Conservation (phyloP, 2,113 vertebrate genomes). For the Melanerpes formicivorus region DNA sequence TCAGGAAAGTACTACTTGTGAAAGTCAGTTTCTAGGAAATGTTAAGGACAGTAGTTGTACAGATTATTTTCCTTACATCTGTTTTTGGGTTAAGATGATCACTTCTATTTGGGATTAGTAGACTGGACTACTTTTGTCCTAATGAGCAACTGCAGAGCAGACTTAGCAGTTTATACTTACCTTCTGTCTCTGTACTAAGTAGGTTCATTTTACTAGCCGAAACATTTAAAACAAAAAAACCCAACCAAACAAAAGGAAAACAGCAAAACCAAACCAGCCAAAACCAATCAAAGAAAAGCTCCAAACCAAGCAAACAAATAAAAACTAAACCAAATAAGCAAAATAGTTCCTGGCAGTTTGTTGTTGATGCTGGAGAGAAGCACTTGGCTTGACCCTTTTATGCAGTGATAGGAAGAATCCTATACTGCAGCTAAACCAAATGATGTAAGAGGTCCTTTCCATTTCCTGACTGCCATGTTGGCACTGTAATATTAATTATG, state of each 20-base stretch:
- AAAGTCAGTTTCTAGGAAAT: neutral
- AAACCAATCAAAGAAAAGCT: neutral
- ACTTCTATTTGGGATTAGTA: neutral
- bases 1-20: neutral
- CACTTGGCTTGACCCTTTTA: neutral
- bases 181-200: neutral
- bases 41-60: neutral
- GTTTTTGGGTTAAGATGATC: neutral
- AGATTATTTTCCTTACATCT: neutral
- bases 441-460: neutral
- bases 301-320: neutral
- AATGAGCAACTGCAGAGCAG: neutral
- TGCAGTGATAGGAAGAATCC: neutral
- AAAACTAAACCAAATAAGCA: too few species aligned
- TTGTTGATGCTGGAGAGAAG: neutral
- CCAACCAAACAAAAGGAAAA: neutral
- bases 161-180: neutral
- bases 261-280: neutral
- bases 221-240: neutral
- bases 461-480: neutral
- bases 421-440: neutral
- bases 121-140: neutral
- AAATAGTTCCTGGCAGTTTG: neutral
- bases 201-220: neutral
- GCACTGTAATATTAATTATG: neutral